phyloP scores from a whole-genome alignment of 2,888 invertebrate species.

The Parasteatoda lunata region DNA sequence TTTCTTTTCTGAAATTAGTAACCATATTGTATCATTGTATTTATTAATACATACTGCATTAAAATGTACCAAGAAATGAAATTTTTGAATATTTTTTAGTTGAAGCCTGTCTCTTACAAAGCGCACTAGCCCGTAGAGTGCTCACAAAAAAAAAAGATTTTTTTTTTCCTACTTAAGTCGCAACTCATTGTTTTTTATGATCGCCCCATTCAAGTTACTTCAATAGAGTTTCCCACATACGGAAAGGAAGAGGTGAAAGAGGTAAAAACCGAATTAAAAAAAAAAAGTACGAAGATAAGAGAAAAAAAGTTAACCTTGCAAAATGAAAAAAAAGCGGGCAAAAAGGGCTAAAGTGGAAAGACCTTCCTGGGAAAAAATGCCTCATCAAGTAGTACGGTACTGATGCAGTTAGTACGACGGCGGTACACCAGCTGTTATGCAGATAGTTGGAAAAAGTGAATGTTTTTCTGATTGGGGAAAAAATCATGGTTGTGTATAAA shows the following conservation, averaged over 20 bases:
- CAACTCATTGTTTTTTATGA: constrained; percentile 4
- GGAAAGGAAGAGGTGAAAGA: neutral
- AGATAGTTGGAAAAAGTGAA: constrained; percentile 49
- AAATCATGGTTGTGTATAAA: constrained; percentile 18
- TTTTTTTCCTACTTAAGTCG: constrained; percentile 4
- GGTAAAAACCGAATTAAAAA: neutral
- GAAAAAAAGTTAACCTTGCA: neutral
- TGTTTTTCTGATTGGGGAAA: constrained; percentile 49
- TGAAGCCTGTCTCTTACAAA: neutral
- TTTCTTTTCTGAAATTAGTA: too few relatives aligned
- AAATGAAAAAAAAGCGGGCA: constrained; percentile 16
- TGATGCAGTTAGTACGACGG: constrained; percentile 17
- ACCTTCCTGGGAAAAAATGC: constrained; percentile 61
- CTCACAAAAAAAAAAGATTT: constrained; percentile 11
- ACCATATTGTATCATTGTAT: too few relatives aligned
- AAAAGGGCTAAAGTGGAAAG: constrained; percentile 64
- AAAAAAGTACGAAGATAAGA: neutral
- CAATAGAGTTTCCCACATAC: neutral
- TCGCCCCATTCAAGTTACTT: constrained; percentile 11
- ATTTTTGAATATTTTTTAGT: too few relatives aligned
- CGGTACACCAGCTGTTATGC: constrained; percentile 50
- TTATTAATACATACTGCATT: too few relatives aligned
- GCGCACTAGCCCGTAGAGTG: constrained; percentile 34
- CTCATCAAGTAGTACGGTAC: constrained; percentile 19
- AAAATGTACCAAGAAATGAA: too few relatives aligned